A percentile compares a stretch with the other conserved stretches of the same genome.
Evolutionary conservation across 2,113 vertebrate genomes (phyloP).

Genomic region (Panthera leo): DNA sequence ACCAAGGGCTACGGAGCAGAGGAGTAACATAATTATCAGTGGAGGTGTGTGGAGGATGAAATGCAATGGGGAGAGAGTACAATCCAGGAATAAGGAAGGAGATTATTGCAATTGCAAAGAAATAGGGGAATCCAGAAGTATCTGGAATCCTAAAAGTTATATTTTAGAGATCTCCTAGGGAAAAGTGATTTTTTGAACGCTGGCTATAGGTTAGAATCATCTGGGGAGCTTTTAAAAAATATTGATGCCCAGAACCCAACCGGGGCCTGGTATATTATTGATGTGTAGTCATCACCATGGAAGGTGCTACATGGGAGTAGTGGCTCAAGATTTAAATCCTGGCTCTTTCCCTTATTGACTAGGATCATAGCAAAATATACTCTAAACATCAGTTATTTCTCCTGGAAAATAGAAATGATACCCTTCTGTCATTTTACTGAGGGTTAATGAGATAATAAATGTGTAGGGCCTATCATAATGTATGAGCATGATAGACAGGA

Average conservation of each 20-base stretch:
- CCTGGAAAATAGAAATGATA: neutral
- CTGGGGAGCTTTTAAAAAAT: neutral
- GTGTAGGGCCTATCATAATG: neutral
- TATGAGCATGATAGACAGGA: neutral
- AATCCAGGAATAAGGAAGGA: neutral
- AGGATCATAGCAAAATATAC: neutral
- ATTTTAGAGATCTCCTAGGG: neutral
- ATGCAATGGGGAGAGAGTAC: neutral
- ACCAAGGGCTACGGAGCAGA: neutral
- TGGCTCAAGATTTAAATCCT: neutral
- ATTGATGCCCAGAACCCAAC: neutral
- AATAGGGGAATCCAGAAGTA: neutral
- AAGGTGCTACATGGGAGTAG: neutral
- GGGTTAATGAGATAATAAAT: neutral
- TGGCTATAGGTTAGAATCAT: neutral
- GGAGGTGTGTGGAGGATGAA: neutral
- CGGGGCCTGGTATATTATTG: neutral
- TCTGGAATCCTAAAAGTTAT: slow-evolving; percentile 13
- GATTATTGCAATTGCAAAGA: neutral
- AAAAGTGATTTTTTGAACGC: neutral
- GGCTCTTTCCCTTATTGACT: neutral
- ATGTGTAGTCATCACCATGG: neutral
- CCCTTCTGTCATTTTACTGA: neutral
- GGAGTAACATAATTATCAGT: neutral
- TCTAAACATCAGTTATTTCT: neutral